phyloP scores from a whole-genome alignment of 2,888 invertebrate genomes.

The Epirrita christyi region DNA sequence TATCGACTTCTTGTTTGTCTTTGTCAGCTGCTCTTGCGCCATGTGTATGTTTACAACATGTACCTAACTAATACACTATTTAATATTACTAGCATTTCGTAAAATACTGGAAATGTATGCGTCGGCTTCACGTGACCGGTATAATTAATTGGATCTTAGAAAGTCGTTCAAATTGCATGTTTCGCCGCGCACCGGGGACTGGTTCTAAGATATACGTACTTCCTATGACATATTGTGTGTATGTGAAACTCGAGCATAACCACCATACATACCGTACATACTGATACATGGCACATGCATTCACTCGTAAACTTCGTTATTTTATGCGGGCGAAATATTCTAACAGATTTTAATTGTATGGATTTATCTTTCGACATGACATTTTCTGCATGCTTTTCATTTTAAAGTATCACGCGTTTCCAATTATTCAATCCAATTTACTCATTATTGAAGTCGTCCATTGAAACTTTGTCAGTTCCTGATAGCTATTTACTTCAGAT shows the following conservation, averaged over 20 bases:
- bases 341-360: slow-evolving; percentile 37
- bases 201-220: slow-evolving; percentile 37
- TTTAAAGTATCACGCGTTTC: neutral
- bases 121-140: slow-evolving; percentile 29
- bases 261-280: slow-evolving; percentile 46
- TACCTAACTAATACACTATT: slow-evolving; percentile 20
- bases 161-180: slow-evolving; percentile 68
- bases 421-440: too few relatives aligned
- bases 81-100: slow-evolving; percentile 22
- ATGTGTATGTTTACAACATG: slow-evolving; percentile 22
- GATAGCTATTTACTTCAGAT: slow-evolving; percentile 27
- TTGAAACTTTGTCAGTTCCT: slow-evolving; percentile 16
- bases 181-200: slow-evolving; percentile 46
- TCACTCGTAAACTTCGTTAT: slow-evolving; percentile 28
- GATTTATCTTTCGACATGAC: slow-evolving; percentile 21
- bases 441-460: slow-evolving; percentile 4
- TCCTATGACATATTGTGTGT: slow-evolving; percentile 39
- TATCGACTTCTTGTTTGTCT: slow-evolving; percentile 23
- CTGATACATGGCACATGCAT: slow-evolving; percentile 21
- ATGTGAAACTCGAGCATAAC: slow-evolving; percentile 57
- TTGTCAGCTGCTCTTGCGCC: slow-evolving; percentile 21
- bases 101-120: slow-evolving; percentile 22
- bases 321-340: slow-evolving; percentile 52
- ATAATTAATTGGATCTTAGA: slow-evolving; percentile 50
- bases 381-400: slow-evolving; percentile 8